Base-by-base conservation (phyloP, 92 coral and sea anemone genomes). In the Isaurus tuberculatus region DNA sequence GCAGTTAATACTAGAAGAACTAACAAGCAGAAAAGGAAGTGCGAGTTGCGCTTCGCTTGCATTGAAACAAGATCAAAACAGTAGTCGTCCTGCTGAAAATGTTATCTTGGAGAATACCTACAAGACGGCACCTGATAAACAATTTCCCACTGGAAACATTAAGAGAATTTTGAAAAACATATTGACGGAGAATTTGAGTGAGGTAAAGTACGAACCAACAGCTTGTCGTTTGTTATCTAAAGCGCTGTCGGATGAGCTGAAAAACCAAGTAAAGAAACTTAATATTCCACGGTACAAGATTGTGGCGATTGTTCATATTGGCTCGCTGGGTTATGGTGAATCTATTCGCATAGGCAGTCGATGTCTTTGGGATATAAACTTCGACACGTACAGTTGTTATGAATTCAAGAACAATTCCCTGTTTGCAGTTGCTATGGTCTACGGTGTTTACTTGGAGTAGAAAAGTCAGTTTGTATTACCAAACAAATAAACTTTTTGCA, bases 271-370 rank as follows among this genome's bases (percentile, higher is more conserved):
- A 8, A 94, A 94, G 72, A 93, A 94, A 61, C 68, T 96, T 63
- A 82, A 90, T 72, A 85, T 96, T 33, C 96, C 90, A 22, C 89
- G 99, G 66, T 96, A 96, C 77, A 96, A 96, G 79, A 81, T 96
- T 20, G 87, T 96, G 32, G 88, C 94, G 14, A 53, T 96, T 58
- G 98, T 96, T 0, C 94, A 96, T 31, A 96, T 96, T 75, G 99
- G 99, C 27, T 97, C 95, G 78, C n/a, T 94, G 48, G 94, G 92
- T 16, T 89, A 32, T 26, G 69, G 91, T 34, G 98, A 96, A 30
- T 91, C 92, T 8, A 71, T 96, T 88, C 77, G 95, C 29, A 92
- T 96, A 27, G 99, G 98, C 1, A 96, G 99, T 64, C 93, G 99
- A 9, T 96, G 99, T 80, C 79, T 96, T 16, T 96, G 99, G 99